These are phyloP conservation scores for Muschampia plurimacula DNA, from an alignment of 2,888 invertebrate species.

Conservation along the genomic window DNA sequence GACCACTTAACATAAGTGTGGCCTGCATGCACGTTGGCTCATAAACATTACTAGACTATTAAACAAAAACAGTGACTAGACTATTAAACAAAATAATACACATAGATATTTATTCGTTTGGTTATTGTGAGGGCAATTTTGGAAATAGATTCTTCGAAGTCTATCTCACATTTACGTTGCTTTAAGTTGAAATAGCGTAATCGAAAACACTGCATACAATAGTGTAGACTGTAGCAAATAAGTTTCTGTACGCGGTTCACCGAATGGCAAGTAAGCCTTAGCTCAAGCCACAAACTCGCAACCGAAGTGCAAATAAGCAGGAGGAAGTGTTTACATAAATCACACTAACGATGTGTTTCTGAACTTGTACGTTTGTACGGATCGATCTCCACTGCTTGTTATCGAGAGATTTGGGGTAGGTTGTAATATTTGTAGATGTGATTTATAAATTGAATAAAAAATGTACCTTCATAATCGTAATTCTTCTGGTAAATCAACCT, in stretches of 20 bases:
- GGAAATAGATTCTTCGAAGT: no score
- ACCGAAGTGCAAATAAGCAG: constrained; percentile 32
- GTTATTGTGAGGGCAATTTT: no score
- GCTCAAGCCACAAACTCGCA: constrained; percentile 8
- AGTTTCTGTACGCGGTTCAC: background rate
- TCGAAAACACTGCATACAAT: background rate
- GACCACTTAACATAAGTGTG: no score
- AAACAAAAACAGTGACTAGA: no score
- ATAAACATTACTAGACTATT: no score
- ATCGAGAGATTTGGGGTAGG: background rate
- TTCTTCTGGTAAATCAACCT: no score
- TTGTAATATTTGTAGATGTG: background rate
- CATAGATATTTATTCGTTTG: no score
- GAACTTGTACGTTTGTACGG: constrained; percentile 41
- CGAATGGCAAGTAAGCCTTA: constrained; percentile 6
- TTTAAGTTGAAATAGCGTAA: background rate
- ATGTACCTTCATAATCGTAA: no score
- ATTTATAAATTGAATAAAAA: no score
- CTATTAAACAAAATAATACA: no score
- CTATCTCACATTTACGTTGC: no score
- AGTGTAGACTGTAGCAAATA: background rate
- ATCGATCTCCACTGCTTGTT: constrained; percentile 8
- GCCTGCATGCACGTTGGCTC: no score
- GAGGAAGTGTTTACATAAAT: constrained; percentile 43
- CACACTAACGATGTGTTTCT: constrained; percentile 44